A percentile compares a stretch with the other conserved stretches of the same genome.
These are phyloP conservation scores for Tinea pellionella DNA, from an alignment of 2,888 invertebrate genomes.

Conservation along the genomic window DNA sequence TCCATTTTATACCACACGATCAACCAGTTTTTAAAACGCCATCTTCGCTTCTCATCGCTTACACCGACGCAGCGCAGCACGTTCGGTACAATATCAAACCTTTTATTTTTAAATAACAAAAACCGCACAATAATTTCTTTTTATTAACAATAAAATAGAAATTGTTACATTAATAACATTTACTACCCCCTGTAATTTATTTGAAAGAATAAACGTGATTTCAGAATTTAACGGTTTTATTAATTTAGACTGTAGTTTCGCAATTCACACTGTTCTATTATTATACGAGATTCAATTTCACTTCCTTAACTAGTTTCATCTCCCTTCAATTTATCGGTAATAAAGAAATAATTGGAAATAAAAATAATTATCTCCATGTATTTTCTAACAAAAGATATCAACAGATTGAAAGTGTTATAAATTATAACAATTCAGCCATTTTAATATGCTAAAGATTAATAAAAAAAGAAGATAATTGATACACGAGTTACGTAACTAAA, in stretches of 20 bases:
- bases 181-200: constrained; percentile 13
- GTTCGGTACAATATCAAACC: background rate
- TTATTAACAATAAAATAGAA: constrained; percentile 3
- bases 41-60: constrained; percentile 36
- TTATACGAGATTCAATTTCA: background rate
- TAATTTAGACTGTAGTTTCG: background rate
- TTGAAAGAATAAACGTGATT: constrained; percentile 1
- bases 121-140: background rate
- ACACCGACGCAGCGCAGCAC: constrained; percentile 23
- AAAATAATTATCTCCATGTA: too few species aligned
- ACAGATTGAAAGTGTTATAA: too few species aligned
- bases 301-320: too few species aligned
- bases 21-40: constrained; percentile 35
- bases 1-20: constrained; percentile 18
- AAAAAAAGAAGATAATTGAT: too few species aligned
- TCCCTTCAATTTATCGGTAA: too few species aligned
- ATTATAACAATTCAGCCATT: too few species aligned
- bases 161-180: background rate
- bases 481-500: too few species aligned
- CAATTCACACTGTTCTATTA: background rate
- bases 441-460: too few species aligned
- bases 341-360: too few species aligned
- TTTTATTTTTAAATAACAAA: background rate
- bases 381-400: too few species aligned
- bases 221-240: background rate